phyloP scores from a whole-genome alignment of 1,140 invertebrate species.

The Brachionus plicatilis region DNA sequence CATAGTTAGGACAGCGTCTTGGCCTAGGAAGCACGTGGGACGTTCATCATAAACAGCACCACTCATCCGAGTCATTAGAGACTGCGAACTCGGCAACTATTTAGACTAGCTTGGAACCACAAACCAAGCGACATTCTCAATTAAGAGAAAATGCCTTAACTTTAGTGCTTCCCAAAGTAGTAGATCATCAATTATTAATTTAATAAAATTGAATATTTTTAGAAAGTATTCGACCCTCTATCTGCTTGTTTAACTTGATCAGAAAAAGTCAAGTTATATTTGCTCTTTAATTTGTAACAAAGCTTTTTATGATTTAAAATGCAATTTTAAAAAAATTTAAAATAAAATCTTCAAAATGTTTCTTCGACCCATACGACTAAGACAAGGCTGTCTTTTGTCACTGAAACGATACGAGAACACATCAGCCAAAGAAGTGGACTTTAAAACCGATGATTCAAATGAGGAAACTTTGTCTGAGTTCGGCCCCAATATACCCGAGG shows the following conservation, averaged over 20 bases:
- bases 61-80: background rate
- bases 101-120: background rate
- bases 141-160: background rate
- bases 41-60: background rate
- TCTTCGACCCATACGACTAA: background rate
- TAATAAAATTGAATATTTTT: too few species aligned
- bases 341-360: background rate
- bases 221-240: too few species aligned
- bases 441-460: background rate
- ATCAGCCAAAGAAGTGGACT: background rate
- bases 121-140: background rate
- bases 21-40: background rate
- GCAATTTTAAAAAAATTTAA: background rate
- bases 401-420: background rate
- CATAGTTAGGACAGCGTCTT: background rate
- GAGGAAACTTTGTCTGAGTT: background rate
- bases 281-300: background rate
- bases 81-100: background rate
- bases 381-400: background rate
- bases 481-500: conserved; percentile 26
- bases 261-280: background rate
- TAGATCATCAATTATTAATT: too few species aligned
- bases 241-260: too few species aligned
- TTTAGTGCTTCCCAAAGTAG: background rate
- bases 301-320: background rate